A percentile compares a stretch with the other conserved stretches of the same genome.
Conservation (phyloP, 53 echinoderm and acorn worm genomes). For the Hippasteria phrygiana region DNA sequence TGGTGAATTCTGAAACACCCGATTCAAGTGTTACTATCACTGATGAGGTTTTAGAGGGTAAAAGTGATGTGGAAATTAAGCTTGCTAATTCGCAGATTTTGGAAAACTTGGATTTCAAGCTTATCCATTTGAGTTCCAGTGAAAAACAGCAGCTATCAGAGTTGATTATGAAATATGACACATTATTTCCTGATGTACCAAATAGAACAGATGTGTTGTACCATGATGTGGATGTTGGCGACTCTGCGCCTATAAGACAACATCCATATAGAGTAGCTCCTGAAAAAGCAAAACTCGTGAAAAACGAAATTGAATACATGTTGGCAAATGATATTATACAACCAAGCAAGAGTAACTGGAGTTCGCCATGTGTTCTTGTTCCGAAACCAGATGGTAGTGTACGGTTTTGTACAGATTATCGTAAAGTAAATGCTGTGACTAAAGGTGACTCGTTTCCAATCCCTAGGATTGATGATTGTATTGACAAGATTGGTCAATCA, state of each 20-base stretch:
- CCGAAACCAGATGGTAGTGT: not conserved
- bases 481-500: conserved; percentile 24
- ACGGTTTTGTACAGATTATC: no score
- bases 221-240: conserved; percentile 75
- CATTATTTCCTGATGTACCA: conserved; percentile 65
- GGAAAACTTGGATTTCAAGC: conserved; percentile 35
- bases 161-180: conserved; percentile 10
- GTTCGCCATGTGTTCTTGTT: no score
- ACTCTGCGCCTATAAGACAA: conserved; percentile 67
- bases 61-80: not conserved
- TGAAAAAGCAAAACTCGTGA: conserved; percentile 27
- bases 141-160: conserved; percentile 45
- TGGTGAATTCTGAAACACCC: not conserved
- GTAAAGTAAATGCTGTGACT: conserved; percentile 42
- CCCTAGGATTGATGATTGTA: no score
- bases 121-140: conserved; percentile 48
- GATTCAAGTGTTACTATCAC: not conserved
- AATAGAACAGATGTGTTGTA: conserved; percentile 29
- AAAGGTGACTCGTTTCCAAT: conserved; percentile 55
- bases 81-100: conserved; percentile 63
- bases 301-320: conserved; percentile 34
- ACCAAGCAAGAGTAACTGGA: conserved; percentile 41
- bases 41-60: not conserved
- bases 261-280: conserved; percentile 73
- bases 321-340: conserved; percentile 52